phyloP scores from a whole-genome alignment of 2,113 vertebrate species.

The Alligator mississippiensis region DNA sequence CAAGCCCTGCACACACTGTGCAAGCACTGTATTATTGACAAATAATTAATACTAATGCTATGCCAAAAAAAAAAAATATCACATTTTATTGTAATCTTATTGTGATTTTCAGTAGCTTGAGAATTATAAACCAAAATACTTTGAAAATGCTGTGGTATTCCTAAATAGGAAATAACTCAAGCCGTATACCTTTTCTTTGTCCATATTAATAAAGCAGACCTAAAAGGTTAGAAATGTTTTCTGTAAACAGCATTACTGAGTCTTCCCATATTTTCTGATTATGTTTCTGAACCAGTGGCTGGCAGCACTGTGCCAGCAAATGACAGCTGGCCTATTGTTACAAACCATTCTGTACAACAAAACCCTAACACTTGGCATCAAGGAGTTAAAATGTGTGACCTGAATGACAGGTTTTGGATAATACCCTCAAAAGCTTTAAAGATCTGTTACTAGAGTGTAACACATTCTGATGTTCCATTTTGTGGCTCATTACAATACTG shows the following conservation, averaged over 20 bases:
- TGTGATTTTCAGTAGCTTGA: background rate
- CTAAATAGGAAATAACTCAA: background rate
- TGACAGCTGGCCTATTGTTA: slow-evolving; percentile 41
- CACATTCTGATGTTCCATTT: rapidly evolving
- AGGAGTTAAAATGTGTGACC: slow-evolving; percentile 25
- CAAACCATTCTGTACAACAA: background rate
- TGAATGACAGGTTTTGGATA: slow-evolving; percentile 2
- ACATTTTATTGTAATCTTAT: background rate
- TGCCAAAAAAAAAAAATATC: background rate
- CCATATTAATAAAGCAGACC: rapidly evolving
- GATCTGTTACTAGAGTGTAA: background rate
- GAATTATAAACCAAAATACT: background rate
- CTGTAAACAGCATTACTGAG: background rate
- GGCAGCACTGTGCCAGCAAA: background rate
- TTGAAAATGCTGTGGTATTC: background rate
- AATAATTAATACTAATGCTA: background rate
- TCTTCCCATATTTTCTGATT: background rate
- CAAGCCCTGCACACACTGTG: background rate
- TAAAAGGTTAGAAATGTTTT: background rate
- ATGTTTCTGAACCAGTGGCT: background rate
- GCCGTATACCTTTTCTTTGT: background rate
- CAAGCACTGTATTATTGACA: background rate
- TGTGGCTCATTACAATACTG: rapidly evolving
- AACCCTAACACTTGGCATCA: background rate
- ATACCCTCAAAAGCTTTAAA: background rate